phyloP scores from a whole-genome alignment of 2,113 vertebrate species.

The Prionailurus viverrinus region DNA sequence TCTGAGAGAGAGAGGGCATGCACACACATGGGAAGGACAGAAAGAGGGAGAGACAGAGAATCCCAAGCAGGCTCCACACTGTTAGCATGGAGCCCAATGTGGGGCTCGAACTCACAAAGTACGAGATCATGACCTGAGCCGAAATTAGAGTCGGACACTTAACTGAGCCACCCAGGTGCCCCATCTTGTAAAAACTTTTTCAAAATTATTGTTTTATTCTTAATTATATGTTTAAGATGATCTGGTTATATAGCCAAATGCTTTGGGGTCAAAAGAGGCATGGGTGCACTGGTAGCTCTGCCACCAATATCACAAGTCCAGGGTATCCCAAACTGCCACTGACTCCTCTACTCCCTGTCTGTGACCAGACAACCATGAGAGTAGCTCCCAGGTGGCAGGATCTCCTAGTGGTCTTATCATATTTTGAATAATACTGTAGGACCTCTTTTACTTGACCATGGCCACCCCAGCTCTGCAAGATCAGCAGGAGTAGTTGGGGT shows the following conservation, averaged over 20 bases:
- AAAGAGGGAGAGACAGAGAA: not conserved
- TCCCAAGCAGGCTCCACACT: not conserved
- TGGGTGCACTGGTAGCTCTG: not conserved
- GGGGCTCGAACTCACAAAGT: not conserved
- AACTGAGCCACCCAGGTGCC: not conserved
- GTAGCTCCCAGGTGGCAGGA: not conserved
- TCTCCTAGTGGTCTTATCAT: not conserved
- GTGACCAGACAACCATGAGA: not conserved
- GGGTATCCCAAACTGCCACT: not conserved
- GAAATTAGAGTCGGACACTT: not conserved
- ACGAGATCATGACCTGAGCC: not conserved
- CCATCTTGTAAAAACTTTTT: not conserved
- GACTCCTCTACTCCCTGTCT: not conserved
- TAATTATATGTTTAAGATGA: not conserved
- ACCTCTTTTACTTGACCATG: not conserved
- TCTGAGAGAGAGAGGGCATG: too few relatives aligned
- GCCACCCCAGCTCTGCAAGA: not conserved
- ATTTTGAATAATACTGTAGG: not conserved
- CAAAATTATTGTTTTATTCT: not conserved
- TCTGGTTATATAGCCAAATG: not conserved
- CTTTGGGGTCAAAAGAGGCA: not conserved
- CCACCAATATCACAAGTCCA: not conserved
- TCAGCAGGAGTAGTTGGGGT: not conserved
- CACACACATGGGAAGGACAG: too few relatives aligned
- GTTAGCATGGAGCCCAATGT: not conserved